Conservation (phyloP, 1,140 invertebrate species). For the Rhopalosiphum padi region DNA sequence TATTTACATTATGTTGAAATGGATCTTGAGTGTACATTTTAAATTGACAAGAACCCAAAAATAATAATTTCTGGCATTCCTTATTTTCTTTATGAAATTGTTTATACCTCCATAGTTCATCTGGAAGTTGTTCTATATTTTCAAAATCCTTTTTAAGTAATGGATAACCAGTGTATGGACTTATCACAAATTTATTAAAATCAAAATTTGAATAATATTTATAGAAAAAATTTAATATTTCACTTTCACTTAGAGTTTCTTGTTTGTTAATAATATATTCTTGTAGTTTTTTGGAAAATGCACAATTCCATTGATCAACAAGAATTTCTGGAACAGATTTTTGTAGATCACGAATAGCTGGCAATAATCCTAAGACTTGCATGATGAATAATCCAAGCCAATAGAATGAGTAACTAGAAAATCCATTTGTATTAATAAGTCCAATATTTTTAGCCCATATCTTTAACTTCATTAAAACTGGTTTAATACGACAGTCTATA, state of each 20-base stretch:
- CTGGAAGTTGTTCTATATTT: conserved; percentile 38
- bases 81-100: conserved; percentile 49
- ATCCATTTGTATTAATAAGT: conserved; percentile 39
- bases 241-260: not conserved
- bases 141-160: conserved; percentile 24
- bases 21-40: conserved; percentile 53
- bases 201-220: conserved; percentile 47
- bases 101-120: conserved; percentile 38
- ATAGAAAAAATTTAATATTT: conserved; percentile 17
- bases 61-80: conserved; percentile 13
- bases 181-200: conserved; percentile 38
- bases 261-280: not conserved
- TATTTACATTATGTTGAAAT: conserved; percentile 55
- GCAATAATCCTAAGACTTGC: conserved; percentile 46
- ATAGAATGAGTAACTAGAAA: conserved; percentile 51
- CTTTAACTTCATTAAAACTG: conserved; percentile 43
- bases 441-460: conserved; percentile 40
- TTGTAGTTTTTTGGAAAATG: conserved; percentile 25
- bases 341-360: conserved; percentile 29
- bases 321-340: conserved; percentile 13
- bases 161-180: conserved; percentile 35
- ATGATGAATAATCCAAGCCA: conserved; percentile 49
- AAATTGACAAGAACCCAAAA: conserved; percentile 31
- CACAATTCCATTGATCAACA: conserved; percentile 46
- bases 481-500: conserved; percentile 22